Conservation (phyloP, 2,113 vertebrate genomes). For the Columba janthina region DNA sequence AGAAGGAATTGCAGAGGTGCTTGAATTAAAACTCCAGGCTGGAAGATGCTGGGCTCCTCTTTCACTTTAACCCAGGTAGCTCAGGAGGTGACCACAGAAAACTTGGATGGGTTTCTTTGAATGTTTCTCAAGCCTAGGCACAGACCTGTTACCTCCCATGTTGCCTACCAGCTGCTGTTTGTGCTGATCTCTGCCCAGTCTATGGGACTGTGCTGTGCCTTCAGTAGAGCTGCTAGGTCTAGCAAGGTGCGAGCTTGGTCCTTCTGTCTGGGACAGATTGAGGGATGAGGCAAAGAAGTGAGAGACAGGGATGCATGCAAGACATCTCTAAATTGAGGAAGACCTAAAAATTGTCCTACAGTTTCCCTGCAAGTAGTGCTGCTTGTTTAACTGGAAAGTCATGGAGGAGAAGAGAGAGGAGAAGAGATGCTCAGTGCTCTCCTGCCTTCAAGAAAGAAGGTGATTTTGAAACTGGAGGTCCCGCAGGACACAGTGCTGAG, state of each 20-base stretch:
- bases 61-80: background rate
- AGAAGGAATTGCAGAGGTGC: background rate
- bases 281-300: background rate
- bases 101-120: background rate
- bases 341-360: background rate
- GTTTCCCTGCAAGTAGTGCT: background rate
- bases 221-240: background rate
- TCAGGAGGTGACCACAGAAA: background rate
- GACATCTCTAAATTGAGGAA: background rate
- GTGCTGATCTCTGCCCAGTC: background rate
- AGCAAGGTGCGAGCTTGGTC: background rate
- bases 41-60: background rate
- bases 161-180: background rate
- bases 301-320: background rate
- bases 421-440: background rate
- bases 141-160: fast-evolving
- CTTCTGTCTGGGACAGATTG: background rate
- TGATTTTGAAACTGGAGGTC: background rate
- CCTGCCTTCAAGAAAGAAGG: background rate
- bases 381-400: background rate
- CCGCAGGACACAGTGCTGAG: background rate
- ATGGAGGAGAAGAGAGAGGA: background rate
- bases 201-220: background rate
- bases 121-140: background rate
- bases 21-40: background rate